Evolutionary conservation across 2,888 invertebrate species (phyloP).

Genomic region (Endotricha flammealis): DNA sequence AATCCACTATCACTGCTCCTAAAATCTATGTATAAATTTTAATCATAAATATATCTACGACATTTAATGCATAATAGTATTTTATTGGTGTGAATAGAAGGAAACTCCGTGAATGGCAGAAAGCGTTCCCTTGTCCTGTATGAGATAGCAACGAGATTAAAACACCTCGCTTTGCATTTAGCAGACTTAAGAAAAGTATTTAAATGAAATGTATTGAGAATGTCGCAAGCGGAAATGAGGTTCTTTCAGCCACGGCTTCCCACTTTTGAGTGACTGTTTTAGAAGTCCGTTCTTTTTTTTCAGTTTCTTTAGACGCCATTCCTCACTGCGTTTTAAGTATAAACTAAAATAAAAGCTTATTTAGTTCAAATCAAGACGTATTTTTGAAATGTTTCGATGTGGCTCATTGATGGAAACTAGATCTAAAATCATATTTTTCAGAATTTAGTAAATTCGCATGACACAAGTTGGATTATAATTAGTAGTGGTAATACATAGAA

Average conservation of each 20-base stretch:
- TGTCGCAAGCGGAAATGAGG: slow-evolving; percentile 69
- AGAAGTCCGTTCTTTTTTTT: slow-evolving; percentile 47
- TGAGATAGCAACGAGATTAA: slow-evolving; percentile 64
- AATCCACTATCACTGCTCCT: no score
- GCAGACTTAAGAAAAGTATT: slow-evolving; percentile 58
- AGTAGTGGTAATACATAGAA: no score
- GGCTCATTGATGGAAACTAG: no score
- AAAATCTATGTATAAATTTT: no score
- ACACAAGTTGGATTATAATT: no score
- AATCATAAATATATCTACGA: no score
- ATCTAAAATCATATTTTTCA: no score
- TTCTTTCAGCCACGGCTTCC: slow-evolving; percentile 63
- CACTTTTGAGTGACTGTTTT: slow-evolving; percentile 61
- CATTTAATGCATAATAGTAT: no score
- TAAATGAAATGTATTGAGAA: slow-evolving; percentile 76
- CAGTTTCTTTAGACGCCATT: slow-evolving; percentile 30
- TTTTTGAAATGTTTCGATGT: no score
- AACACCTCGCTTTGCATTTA: slow-evolving; percentile 52
- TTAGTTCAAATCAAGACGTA: slow-evolving; percentile 4
- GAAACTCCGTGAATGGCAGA: slow-evolving; percentile 14
- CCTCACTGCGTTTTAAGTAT: slow-evolving; percentile 8
- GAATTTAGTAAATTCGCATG: no score
- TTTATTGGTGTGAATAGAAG: no score
- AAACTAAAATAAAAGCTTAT: slow-evolving; percentile 3
- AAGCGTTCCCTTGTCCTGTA: slow-evolving; percentile 59